Evolutionary conservation across 2,113 vertebrate species (phyloP), one percentile per base, ranked within the genome.

Genomic region (Planiliza haematocheilus): DNA sequence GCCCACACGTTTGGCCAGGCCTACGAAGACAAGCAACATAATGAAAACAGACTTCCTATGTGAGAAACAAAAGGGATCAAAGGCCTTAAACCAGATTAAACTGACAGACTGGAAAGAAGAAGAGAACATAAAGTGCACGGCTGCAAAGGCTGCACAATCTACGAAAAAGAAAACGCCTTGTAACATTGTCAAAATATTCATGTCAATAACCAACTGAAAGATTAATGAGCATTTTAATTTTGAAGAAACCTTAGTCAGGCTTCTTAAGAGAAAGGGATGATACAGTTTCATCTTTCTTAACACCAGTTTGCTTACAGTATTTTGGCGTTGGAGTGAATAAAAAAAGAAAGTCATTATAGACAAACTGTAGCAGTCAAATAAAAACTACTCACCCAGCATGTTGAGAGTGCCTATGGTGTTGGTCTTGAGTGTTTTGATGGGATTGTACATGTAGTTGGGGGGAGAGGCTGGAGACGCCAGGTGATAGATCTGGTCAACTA

Each of bases 381-480:
- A n/a, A 20, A 1, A 1, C 61, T 11, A 94, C 97, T 95, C 77
- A 98, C 98, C 98, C 24, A 99, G 92, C 98, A 99, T 99, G 85
- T 99, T 99, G 3, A 99, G 86, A 1, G 98, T 99, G 49, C 98
- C 97, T 7, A 99, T 99, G 5, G 98, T 99, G 84, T 99, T 99
- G 20, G 97, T 99, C 91, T 99, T 99, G 24, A 99, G 86, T 0
- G 97, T 99, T 93, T 99, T 99, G 92, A 99, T 99, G 65, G 98
- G 97, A 83, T 99, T 99, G 86, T 99, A 99, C 98, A 99, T 99
- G 90, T 99, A 99, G 91, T 99, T 99, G n/a, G 98, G 98, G 71
- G 98, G 98, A 24, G 98, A 99, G 53, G 98, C 98, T 70, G 98
- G 98, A 75, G 97, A 99, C 0, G 98, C 97, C 74, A 99, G 90